Conservation (phyloP, 2,113 vertebrate species). For the Aegithalos caudatus region DNA sequence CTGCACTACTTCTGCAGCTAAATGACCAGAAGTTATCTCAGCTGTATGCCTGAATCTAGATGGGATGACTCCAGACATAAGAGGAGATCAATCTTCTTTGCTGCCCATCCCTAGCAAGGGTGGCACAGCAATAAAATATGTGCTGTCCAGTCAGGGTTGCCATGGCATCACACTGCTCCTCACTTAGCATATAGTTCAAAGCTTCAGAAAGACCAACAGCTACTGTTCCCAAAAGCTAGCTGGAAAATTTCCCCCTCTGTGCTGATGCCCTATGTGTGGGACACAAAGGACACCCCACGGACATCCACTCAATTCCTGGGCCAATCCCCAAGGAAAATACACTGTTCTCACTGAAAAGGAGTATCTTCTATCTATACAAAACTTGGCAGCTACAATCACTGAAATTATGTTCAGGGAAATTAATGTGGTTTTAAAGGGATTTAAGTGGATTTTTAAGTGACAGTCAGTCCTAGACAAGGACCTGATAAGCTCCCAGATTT, state of each 20-base stretch:
- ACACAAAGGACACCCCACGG: background rate
- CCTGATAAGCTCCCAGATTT: background rate
- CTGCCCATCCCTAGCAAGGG: background rate
- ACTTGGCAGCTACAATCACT: background rate
- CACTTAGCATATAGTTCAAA: background rate
- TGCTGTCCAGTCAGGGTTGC: background rate
- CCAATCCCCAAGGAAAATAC: background rate
- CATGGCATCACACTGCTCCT: background rate
- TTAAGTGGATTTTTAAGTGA: background rate
- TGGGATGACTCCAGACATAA: background rate
- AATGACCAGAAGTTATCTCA: background rate
- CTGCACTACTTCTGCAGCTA: background rate
- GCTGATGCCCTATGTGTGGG: background rate
- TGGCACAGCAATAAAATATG: background rate
- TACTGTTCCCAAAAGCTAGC: background rate
- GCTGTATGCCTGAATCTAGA: background rate
- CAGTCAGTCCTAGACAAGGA: background rate
- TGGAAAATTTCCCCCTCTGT: background rate
- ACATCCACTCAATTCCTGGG: background rate
- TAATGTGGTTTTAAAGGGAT: background rate
- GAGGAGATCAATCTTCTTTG: background rate
- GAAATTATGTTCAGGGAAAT: background rate
- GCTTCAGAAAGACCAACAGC: background rate
- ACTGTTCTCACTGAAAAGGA: background rate
- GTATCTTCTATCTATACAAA: background rate